Base-by-base conservation (phyloP, 2,797 vertebrate genomes). In the Steatocranus sp. region DNA sequence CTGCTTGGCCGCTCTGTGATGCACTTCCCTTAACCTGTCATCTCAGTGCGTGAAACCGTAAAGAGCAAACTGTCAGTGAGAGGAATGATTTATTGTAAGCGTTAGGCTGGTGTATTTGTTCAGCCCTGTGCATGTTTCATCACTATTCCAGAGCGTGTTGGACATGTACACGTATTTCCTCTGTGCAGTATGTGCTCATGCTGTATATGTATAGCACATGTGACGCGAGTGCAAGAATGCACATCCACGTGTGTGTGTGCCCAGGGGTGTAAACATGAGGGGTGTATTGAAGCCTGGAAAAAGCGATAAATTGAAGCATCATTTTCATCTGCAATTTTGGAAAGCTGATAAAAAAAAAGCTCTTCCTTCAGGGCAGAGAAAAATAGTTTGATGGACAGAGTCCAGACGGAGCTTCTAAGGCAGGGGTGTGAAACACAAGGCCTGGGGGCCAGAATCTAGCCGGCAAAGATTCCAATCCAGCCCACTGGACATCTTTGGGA, bases 1-100 rank as follows among this genome's bases (percentile, higher is more conserved):
- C 83, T 75, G 41, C 87, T 74, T 81, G 36, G 80, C 56, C 4
- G 15, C 50, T 79, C 73, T 85, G 82, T 88, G 81, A 87, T 53
- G 27, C 25, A 8, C 78, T 75, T 85, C 54, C 58, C 48, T 82
- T 78, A 78, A 81, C 78, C 74, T 75, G 80, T 76, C 83, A 82
- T 80, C 85, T 89, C 20, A 73, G 30, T 58, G n/a, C n/a, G 53
- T 78, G 75, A 81, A 79, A 83, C 85, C 75, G 74, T 79, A 84
- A 36, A 36, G 8, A 30, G 56, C 41, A 66, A 83, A 75, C 54
- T 82, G 75, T 75, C 77, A 68, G 15, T 7, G 53, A 38, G 20
- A 77, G 68, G 41, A 75, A 70, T 53, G 8, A 83, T 81, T 70
- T 30, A 74, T 75, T 77, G 34, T 38, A 15, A 58, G 25, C 27